Percentiles rank a stretch among this genome's conserved stretches.
These are phyloP conservation scores for Gulo gulo DNA, from an alignment of 2,113 vertebrate genomes.

Conservation along the genomic window DNA sequence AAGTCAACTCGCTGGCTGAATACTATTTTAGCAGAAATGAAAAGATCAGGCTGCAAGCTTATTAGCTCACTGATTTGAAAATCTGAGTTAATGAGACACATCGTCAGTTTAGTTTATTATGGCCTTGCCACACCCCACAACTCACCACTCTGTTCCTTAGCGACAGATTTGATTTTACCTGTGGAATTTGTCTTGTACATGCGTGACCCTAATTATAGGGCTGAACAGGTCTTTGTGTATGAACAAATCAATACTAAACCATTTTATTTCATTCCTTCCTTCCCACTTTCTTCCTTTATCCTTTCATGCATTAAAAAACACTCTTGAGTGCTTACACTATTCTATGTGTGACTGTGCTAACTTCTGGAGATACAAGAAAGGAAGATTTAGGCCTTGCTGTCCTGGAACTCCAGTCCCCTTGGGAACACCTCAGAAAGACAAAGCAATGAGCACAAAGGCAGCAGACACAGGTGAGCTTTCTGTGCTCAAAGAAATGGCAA, in stretches of 20 bases:
- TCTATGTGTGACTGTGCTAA: not conserved
- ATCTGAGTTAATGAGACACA: not conserved
- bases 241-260: not conserved
- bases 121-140: not conserved
- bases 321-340: not conserved
- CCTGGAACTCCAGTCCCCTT: rapidly evolving
- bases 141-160: not conserved
- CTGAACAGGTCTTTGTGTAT: not conserved
- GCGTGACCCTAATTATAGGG: not conserved
- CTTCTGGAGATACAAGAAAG: not conserved
- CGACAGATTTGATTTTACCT: not conserved
- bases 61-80: not conserved
- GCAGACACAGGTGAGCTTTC: not conserved
- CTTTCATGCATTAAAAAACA: not conserved
- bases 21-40: not conserved
- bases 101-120: not conserved
- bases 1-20: not conserved
- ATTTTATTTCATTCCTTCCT: not conserved
- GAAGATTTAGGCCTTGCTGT: not conserved
- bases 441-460: not conserved
- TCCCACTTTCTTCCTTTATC: not conserved
- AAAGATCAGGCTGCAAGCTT: not conserved
- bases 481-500: not conserved
- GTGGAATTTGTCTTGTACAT: not conserved
- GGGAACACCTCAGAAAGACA: not conserved